Percentiles rank a stretch among this genome's conserved stretches.
These are phyloP conservation scores for Oscheius sp. DNA, from an alignment of 2,888 invertebrate genomes.

Conservation along the genomic window DNA sequence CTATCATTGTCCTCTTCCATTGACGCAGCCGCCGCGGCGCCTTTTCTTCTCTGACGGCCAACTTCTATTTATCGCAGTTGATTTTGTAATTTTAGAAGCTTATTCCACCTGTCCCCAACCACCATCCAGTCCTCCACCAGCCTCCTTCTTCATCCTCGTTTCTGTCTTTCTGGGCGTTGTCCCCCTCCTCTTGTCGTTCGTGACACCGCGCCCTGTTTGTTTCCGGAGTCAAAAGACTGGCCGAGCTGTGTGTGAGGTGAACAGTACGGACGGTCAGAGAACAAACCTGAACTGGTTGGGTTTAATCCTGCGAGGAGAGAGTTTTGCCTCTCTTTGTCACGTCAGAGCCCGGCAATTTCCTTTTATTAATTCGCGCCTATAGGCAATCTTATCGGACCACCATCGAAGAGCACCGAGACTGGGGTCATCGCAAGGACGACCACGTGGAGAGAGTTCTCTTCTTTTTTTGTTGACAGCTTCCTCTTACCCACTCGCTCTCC, in stretches of 20 bases:
- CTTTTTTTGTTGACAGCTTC: neutral
- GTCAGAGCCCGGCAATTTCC: too few species aligned
- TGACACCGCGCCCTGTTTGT: neutral
- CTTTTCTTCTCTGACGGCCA: neutral
- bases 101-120: conserved; percentile 7
- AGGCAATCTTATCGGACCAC: neutral
- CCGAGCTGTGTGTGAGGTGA: too few species aligned
- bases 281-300: too few species aligned
- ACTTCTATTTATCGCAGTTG: conserved; percentile 3
- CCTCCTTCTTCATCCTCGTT: neutral
- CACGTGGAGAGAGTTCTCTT: conserved; percentile 3
- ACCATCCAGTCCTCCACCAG: neutral
- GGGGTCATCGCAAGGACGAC: conserved; percentile 18
- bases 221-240: neutral
- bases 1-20: conserved; percentile 21
- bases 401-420: conserved; percentile 8
- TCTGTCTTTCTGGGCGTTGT: neutral
- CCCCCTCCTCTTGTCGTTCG: neutral
- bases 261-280: too few species aligned
- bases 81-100: conserved; percentile 20
- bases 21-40: conserved; percentile 18
- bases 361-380: too few species aligned
- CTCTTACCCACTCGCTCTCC: neutral
- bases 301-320: too few species aligned
- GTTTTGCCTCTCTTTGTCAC: too few species aligned